Percentiles rank a stretch among this genome's conserved stretches.
Evolutionary conservation across 2,113 vertebrate species (phyloP).

Genomic region (Candoia aspera): DNA sequence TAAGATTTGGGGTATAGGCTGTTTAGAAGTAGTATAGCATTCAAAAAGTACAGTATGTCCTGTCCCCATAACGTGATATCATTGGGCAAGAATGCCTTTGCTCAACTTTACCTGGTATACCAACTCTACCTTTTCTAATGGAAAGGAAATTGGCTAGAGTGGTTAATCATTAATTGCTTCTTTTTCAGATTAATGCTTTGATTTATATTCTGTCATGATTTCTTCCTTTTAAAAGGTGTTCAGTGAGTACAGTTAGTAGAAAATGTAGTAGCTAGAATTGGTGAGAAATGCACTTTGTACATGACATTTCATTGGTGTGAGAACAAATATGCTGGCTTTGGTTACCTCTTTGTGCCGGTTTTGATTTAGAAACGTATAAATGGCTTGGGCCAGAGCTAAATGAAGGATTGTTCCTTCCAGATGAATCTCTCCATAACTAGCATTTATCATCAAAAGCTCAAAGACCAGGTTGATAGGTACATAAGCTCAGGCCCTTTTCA

Average conservation of each 20-base stretch:
- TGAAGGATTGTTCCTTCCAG: not conserved
- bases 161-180: not conserved
- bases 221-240: not conserved
- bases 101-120: not conserved
- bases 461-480: not conserved
- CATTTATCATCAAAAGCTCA: not conserved
- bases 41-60: not conserved
- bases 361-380: not conserved
- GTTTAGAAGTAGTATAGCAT: not conserved
- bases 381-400: not conserved
- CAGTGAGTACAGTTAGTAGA: not conserved
- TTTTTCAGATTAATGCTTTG: not conserved
- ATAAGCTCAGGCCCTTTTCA: not conserved
- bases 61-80: not conserved
- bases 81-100: not conserved
- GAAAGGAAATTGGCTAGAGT: not conserved
- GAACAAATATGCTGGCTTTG: not conserved
- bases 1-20: not conserved
- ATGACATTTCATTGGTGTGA: not conserved
- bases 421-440: not conserved
- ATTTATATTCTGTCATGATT: not conserved
- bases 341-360: not conserved
- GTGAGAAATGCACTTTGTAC: not conserved
- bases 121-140: not conserved
- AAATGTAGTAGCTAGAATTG: not conserved